These are phyloP conservation scores for Hirtodrosophila trivittata DNA, from an alignment of 2,888 invertebrate species.

Conservation along the genomic window DNA sequence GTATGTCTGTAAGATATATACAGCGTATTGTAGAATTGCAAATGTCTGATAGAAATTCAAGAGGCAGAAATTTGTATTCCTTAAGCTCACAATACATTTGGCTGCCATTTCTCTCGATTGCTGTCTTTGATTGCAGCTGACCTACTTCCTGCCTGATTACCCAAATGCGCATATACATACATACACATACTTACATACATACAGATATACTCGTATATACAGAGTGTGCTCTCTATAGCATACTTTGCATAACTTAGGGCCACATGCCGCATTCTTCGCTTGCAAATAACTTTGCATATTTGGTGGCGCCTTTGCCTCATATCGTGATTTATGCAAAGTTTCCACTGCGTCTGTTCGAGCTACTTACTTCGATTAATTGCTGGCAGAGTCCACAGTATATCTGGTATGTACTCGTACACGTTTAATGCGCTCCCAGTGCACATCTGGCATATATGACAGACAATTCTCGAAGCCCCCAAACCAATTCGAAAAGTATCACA, in stretches of 20 bases:
- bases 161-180: constrained; percentile 41
- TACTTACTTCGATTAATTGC: constrained; percentile 72
- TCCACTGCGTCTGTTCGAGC: constrained; percentile 37
- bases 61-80: constrained; percentile 39
- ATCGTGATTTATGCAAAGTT: constrained; percentile 72
- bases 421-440: constrained; percentile 28
- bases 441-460: constrained; percentile 28
- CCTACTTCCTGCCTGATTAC: constrained; percentile 77
- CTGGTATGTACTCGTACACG: neutral
- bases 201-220: constrained; percentile 4
- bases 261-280: constrained; percentile 67
- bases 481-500: constrained; percentile 45
- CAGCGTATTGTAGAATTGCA: constrained; percentile 8
- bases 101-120: constrained; percentile 60
- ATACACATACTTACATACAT: constrained; percentile 3
- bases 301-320: constrained; percentile 59
- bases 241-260: constrained; percentile 67
- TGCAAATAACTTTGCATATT: constrained; percentile 74
- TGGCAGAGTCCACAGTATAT: constrained; percentile 31
- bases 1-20: neutral
- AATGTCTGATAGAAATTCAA: constrained; percentile 24
- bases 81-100: constrained; percentile 60
- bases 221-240: constrained; percentile 34
- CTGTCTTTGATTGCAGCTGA: constrained; percentile 76
- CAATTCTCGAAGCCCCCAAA: constrained; percentile 7